Conservation (phyloP, 2,797 vertebrate genomes). For the Gorsachius magnificus region DNA sequence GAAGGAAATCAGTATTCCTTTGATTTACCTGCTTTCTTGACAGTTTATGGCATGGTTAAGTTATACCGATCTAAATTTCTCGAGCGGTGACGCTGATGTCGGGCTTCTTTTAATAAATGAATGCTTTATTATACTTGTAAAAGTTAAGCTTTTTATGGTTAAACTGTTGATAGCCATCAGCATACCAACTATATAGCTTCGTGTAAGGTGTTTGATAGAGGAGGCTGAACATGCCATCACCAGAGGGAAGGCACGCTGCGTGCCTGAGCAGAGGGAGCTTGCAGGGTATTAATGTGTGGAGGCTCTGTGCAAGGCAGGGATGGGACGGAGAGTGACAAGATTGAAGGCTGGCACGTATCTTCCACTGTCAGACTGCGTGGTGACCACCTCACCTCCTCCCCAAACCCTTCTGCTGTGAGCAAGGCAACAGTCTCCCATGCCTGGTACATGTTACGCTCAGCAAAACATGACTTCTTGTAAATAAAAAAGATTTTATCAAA, state of each 20-base stretch:
- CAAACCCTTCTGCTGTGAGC: neutral
- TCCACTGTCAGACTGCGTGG: fast-evolving
- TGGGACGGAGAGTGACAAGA: neutral
- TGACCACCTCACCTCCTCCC: neutral
- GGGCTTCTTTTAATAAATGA: neutral
- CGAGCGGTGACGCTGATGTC: neutral
- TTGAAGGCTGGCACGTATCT: fast-evolving
- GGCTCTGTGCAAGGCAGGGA: fast-evolving
- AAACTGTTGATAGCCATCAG: neutral
- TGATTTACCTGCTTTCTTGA: neutral
- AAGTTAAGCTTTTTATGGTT: neutral
- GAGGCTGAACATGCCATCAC: neutral
- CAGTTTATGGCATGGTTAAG: neutral
- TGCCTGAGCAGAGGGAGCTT: fast-evolving
- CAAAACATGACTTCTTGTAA: neutral
- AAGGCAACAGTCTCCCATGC: neutral
- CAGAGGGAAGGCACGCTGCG: neutral
- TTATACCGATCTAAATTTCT: neutral
- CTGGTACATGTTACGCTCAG: neutral
- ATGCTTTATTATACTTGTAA: neutral
- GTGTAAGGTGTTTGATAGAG: neutral
- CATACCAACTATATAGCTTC: neutral
- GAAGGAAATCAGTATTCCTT: neutral
- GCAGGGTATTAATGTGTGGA: neutral
- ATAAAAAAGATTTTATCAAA: neutral